A percentile compares a stretch with the other conserved stretches of the same genome.
Conservation (phyloP, 2,797 vertebrate genomes). For the Leptodactylus fallax region DNA sequence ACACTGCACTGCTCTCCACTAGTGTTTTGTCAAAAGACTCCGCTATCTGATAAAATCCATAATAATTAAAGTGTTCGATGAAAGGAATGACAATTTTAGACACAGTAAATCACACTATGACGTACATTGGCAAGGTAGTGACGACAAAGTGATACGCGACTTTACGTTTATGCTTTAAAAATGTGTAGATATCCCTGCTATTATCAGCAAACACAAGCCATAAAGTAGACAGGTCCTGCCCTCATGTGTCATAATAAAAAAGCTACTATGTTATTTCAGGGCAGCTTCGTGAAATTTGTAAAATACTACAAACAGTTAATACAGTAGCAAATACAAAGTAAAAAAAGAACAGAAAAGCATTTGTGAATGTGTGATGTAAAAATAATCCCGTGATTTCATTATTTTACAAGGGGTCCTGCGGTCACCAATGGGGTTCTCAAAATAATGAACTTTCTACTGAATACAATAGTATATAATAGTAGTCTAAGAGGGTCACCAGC, state of each 20-base stretch:
- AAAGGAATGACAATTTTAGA: conserved; percentile 39
- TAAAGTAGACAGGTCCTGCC: conserved; percentile 36
- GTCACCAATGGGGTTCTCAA: neutral
- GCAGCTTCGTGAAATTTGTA: neutral
- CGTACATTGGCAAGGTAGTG: conserved; percentile 47
- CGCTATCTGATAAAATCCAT: conserved; percentile 48
- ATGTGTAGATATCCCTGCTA: conserved; percentile 15
- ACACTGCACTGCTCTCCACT: conserved; percentile 5
- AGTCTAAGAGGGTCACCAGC: no score
- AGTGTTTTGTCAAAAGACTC: conserved; percentile 16
- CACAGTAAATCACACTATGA: conserved; percentile 57
- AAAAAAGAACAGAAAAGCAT: neutral
- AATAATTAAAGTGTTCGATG: conserved; percentile 35
- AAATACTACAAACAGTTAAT: neutral
- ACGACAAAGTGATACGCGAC: conserved; percentile 38
- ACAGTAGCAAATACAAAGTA: neutral
- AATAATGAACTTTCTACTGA: no score
- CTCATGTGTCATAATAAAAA: conserved; percentile 50
- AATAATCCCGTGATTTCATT: neutral
- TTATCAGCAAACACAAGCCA: conserved; percentile 27
- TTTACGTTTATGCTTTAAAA: neutral
- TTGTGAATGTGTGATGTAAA: neutral
- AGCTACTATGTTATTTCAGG: neutral
- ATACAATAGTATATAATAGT: no score
- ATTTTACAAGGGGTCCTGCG: neutral